phyloP scores from a whole-genome alignment of 1,140 invertebrate genomes.

The Drosophila obscura region DNA sequence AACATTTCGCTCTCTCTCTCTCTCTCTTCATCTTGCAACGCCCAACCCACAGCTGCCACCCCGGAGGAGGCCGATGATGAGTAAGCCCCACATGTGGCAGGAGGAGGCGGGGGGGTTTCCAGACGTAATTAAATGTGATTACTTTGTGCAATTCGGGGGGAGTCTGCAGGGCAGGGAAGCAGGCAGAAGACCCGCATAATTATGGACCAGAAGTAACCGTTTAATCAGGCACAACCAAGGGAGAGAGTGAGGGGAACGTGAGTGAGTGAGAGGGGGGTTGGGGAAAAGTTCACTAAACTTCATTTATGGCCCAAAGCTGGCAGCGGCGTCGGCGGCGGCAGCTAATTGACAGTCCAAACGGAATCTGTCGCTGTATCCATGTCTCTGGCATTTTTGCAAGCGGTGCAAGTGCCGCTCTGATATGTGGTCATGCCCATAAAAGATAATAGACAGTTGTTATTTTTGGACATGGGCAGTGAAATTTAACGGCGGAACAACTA shows the following conservation, averaged over 20 bases:
- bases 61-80: constrained; percentile 19
- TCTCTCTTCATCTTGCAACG: background rate
- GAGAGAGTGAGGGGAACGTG: background rate
- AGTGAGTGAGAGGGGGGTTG: background rate
- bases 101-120: constrained; percentile 32
- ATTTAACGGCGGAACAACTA: constrained; percentile 36
- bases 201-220: constrained; percentile 50
- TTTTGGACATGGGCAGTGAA: constrained; percentile 35
- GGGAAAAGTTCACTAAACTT: constrained; percentile 67
- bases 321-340: background rate
- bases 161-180: constrained; percentile 3
- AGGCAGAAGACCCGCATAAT: constrained; percentile 60
- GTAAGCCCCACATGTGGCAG: constrained; percentile 19
- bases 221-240: constrained; percentile 42
- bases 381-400: constrained; percentile 24
- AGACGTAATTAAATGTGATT: constrained; percentile 69
- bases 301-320: constrained; percentile 21
- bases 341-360: constrained; percentile 38
- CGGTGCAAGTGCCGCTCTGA: constrained; percentile 3
- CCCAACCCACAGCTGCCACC: constrained; percentile 6
- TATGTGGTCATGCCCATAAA: constrained; percentile 55
- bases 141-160: constrained; percentile 46
- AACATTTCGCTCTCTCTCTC: constrained; percentile 47
- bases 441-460: constrained; percentile 7
- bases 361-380: constrained; percentile 10